phyloP scores from a whole-genome alignment of 1,140 invertebrate species.

The Euura saliciscinereae region DNA sequence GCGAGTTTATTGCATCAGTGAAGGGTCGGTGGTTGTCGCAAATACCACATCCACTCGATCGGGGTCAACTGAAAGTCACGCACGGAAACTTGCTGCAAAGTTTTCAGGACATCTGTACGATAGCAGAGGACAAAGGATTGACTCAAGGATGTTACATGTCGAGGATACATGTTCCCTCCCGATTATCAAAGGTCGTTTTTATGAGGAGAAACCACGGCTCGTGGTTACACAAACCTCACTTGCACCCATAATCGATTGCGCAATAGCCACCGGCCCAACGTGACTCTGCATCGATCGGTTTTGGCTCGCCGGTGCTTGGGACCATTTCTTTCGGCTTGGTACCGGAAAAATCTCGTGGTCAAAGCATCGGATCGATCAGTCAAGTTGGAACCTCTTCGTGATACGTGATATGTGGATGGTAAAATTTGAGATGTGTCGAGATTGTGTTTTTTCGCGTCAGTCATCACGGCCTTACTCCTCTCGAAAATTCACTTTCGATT shows the following conservation, averaged over 20 bases:
- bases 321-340: not conserved
- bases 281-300: not conserved
- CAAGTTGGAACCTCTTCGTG: no score
- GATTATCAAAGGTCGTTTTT: no score
- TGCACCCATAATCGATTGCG: not conserved
- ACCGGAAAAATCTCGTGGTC: no score
- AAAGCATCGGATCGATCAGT: no score
- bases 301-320: not conserved
- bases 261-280: not conserved
- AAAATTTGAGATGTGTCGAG: no score
- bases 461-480: not conserved
- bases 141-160: no score
- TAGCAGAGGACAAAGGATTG: no score
- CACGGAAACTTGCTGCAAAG: not conserved
- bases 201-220: not conserved
- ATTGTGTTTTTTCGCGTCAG: no score
- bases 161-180: no score
- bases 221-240: not conserved
- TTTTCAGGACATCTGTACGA: no score
- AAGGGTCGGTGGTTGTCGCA: constrained; percentile 1
- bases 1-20: not conserved
- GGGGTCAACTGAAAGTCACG: constrained; percentile 16
- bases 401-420: no score
- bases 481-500: constrained; percentile 4
- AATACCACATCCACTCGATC: constrained; percentile 1